Evolutionary conservation across 2,888 invertebrate species (phyloP), one percentile per base, ranked within the genome.

Genomic region (Eristalis pertinax): DNA sequence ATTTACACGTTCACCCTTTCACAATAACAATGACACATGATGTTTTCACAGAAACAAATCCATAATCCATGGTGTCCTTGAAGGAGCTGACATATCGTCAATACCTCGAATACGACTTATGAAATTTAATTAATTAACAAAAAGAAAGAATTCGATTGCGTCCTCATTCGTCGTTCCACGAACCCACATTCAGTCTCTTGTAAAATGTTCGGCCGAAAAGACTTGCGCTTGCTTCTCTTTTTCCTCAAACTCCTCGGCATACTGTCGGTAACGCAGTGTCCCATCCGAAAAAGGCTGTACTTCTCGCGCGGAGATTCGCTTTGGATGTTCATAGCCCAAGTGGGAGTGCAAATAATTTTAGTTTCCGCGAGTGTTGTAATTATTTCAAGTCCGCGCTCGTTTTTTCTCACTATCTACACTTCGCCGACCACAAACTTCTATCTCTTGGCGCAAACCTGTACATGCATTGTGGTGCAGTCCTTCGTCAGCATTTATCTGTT

Each of bases 281-380:
- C 50, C 19, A 1, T 50, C 8, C 50, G 50, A 2, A 50, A 65
- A 4, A 10, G 35, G 26, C 24, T 73, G 10, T 43, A 79, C 60
- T 69, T 81, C 29, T 63, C 74, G 4, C 68, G 69, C 1, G 35
- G 5, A 0, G 80, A 81, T 35, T 64, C 56, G 3, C 38, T 81
- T 29, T 50, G 74, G 19, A 81, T 81, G 80, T 38, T 56, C 56
- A 15, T 74, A 15, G 60, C 60, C 19, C 79, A 80, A 73, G 24
- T 70, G 7, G 41, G 5, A 26, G 19, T 60, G 32, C 76, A 75
- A 10, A 26, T 19, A 5, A 8, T 24, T 13, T 32, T 70, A 32
- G 10, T 65, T 13, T n/a, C 19, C 3, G 62, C 62, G 5, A 15
- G 10, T 29, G n/a, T 29, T 0, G 15, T 38, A 11, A 38, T 68